Conservation (phyloP, 2,113 vertebrate species). For the Labeo catla region DNA sequence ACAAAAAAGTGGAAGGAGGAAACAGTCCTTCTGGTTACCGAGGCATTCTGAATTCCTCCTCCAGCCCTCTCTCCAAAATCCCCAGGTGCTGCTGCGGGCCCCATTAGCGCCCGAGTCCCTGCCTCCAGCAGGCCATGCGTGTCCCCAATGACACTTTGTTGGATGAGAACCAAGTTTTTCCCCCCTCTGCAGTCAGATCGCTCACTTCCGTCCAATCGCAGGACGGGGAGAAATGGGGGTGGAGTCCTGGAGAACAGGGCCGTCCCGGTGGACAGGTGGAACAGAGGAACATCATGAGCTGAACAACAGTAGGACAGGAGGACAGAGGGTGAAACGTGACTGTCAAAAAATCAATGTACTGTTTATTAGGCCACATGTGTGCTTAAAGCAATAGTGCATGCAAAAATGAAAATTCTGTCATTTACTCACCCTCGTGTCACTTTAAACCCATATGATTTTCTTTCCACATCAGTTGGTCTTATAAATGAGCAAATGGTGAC, state of each 20-base stretch:
- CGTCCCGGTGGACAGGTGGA: conserved; percentile 75
- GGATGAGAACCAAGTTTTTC: conserved; percentile 78
- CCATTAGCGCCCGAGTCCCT: conserved; percentile 81
- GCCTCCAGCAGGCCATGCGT: conserved; percentile 83
- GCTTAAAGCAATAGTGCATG: conserved; percentile 1
- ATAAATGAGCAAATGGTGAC: neutral
- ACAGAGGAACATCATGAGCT: conserved; percentile 72
- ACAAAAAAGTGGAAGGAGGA: conserved; percentile 16
- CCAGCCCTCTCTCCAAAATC: conserved; percentile 67
- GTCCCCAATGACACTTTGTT: conserved; percentile 83
- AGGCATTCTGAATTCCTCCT: conserved; percentile 59
- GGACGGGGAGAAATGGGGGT: conserved; percentile 45
- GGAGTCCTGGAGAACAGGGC: conserved; percentile 67
- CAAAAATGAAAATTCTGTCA: neutral
- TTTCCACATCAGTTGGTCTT: conserved; percentile 2
- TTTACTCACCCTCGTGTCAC: neutral
- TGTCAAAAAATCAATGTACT: conserved; percentile 45
- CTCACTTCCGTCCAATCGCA: conserved; percentile 73
- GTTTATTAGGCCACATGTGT: conserved; percentile 28
- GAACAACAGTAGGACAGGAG: conserved; percentile 68
- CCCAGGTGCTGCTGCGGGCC: conserved; percentile 80
- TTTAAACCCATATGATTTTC: neutral
- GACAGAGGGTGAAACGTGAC: conserved; percentile 35
- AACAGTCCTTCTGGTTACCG: conserved; percentile 61
- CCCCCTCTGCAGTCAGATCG: conserved; percentile 72